phyloP scores from a whole-genome alignment of 2,797 vertebrate species.

The Falco cherrug region DNA sequence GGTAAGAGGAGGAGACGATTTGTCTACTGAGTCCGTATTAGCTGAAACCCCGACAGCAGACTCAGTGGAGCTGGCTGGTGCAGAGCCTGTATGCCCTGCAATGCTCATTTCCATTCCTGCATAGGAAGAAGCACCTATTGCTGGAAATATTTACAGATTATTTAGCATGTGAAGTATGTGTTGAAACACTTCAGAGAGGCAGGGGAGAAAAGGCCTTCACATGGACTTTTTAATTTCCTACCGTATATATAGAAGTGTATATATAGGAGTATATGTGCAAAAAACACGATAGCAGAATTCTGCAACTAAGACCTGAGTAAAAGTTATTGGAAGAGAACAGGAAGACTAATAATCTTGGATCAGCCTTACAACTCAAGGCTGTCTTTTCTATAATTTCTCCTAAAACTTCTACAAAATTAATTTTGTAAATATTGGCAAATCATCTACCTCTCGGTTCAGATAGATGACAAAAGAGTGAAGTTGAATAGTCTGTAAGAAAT shows the following conservation, averaged over 20 bases:
- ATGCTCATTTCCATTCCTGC: neutral
- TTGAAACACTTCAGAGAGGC: neutral
- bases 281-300: neutral
- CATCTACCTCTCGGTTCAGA: neutral
- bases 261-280: neutral
- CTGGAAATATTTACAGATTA: neutral
- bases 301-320: neutral
- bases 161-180: rapidly evolving
- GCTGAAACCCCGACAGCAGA: neutral
- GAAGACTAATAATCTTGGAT: neutral
- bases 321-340: neutral
- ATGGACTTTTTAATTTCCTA: neutral
- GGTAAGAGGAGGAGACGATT: neutral
- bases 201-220: neutral
- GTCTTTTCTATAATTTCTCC: neutral
- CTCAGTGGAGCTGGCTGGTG: neutral
- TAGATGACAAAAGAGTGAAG: neutral
- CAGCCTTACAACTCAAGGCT: neutral
- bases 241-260: neutral
- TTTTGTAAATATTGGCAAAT: neutral
- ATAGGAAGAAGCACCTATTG: neutral
- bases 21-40: neutral
- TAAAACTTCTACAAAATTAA: neutral
- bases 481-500: neutral
- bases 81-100: rapidly evolving